These are phyloP conservation scores for Lottia scabra DNA, from an alignment of 2,888 invertebrate genomes.

Conservation along the genomic window DNA sequence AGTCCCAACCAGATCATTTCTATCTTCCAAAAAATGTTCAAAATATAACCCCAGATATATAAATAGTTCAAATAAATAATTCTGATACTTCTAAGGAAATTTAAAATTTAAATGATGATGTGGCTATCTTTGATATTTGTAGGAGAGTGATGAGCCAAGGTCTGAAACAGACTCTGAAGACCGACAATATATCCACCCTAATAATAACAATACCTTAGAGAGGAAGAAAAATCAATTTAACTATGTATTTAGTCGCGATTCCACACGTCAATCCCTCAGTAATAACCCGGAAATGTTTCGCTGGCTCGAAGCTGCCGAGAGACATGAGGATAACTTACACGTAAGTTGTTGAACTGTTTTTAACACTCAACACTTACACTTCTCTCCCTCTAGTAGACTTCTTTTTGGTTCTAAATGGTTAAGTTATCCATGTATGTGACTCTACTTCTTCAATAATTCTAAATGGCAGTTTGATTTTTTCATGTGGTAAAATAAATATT, in stretches of 20 bases:
- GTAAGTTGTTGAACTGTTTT: background rate
- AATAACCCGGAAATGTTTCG: conserved; percentile 74
- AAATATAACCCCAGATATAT: too few relatives aligned
- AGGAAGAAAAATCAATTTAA: conserved; percentile 22
- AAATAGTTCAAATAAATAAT: too few relatives aligned
- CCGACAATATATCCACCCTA: conserved; percentile 20
- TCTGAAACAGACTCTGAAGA: conserved; percentile 42
- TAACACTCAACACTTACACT: background rate
- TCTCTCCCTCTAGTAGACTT: background rate
- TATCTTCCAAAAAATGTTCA: too few relatives aligned
- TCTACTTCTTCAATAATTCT: background rate
- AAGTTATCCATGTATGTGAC: background rate
- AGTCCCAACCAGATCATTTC: too few relatives aligned
- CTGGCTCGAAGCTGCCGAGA: conserved; percentile 82
- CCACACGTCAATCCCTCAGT: conserved; percentile 84
- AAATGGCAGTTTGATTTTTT: background rate
- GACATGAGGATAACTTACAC: conserved; percentile 45
- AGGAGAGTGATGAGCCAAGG: conserved; percentile 40
- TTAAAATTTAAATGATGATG: too few relatives aligned
- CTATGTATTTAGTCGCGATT: conserved; percentile 71
- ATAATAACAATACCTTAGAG: conserved; percentile 25
- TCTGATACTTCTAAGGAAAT: too few relatives aligned
- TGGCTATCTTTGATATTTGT: background rate
- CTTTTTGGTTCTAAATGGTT: too few relatives aligned
- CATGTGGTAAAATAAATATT: too few relatives aligned